Evolutionary conservation across 37 sponge, comb jelly and placozoan genomes (phyloP).

Genomic region (Halichondria panicea): DNA sequence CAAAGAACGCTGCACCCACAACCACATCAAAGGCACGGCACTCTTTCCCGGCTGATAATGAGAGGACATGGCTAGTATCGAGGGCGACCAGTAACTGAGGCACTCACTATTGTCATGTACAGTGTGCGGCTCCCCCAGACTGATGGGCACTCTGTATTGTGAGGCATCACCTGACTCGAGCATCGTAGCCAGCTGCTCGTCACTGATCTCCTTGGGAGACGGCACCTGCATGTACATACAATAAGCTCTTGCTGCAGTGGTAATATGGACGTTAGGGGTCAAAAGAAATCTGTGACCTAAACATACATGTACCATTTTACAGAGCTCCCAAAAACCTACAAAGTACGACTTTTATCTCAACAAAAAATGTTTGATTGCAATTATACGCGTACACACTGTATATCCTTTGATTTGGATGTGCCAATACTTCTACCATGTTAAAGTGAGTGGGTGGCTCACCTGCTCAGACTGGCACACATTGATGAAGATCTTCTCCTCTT

Average conservation of each 20-base stretch:
- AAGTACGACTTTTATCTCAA: too few relatives aligned
- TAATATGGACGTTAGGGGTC: not conserved
- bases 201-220: constrained; percentile 81
- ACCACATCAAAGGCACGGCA: constrained; percentile 91
- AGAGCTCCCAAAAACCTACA: too few relatives aligned
- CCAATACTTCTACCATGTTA: too few relatives aligned
- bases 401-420: too few relatives aligned
- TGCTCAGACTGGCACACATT: constrained; percentile 86
- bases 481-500: constrained; percentile 86
- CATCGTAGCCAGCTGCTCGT: constrained; percentile 76
- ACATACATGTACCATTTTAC: too few relatives aligned
- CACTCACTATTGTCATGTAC: constrained; percentile 80
- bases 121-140: constrained; percentile 91
- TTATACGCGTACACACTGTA: not conserved
- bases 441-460: too few relatives aligned
- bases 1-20: constrained; percentile 65
- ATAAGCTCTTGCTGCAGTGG: not conserved
- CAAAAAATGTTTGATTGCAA: too few relatives aligned
- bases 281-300: not conserved
- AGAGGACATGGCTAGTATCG: too few relatives aligned
- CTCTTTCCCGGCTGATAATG: constrained; percentile 73
- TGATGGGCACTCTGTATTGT: constrained; percentile 80
- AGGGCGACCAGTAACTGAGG: too few relatives aligned
- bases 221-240: constrained; percentile 53
- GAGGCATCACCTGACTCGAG: constrained; percentile 77